Percentiles rank a stretch among this genome's conserved stretches.
Conservation (phyloP, 2,797 vertebrate genomes). For the Channallabes apus region DNA sequence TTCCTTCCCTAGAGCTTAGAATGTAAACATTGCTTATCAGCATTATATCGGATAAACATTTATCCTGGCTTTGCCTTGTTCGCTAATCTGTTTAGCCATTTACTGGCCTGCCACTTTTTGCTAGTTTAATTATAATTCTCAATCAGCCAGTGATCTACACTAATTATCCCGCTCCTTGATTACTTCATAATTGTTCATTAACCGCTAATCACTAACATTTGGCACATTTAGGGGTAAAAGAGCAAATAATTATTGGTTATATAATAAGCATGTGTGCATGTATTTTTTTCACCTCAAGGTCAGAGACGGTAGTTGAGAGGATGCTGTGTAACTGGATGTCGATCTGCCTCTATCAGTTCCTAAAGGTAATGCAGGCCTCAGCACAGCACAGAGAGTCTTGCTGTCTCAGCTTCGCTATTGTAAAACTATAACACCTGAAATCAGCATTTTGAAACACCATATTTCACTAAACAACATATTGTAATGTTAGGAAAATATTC, state of each 20-base stretch:
- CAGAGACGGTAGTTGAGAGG: conserved; percentile 83
- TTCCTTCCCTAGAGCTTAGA: not conserved
- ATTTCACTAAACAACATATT: not conserved
- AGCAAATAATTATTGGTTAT: conserved; percentile 42
- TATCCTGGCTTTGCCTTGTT: conserved; percentile 18
- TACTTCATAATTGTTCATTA: conserved; percentile 72
- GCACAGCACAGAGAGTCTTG: not conserved
- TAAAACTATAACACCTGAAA: not conserved
- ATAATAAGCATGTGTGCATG: conserved; percentile 31
- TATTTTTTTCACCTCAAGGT: conserved; percentile 67
- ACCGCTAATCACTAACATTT: conserved; percentile 63
- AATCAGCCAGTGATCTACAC: conserved; percentile 37
- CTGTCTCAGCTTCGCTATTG: not conserved
- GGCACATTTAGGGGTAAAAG: conserved; percentile 48
- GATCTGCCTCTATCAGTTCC: conserved; percentile 86
- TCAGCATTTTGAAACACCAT: not conserved
- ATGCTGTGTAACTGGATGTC: conserved; percentile 93
- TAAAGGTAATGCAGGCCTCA: conserved; percentile 74
- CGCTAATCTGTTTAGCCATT: conserved; percentile 28
- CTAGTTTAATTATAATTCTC: conserved; percentile 47
- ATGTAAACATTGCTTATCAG: not conserved
- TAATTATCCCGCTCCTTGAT: conserved; percentile 47
- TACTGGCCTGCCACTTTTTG: conserved; percentile 32
- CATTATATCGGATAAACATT: conserved; percentile 21
- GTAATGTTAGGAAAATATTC: not conserved